Conservation (phyloP, 2,888 invertebrate species). For the Ypsolopha sequella region DNA sequence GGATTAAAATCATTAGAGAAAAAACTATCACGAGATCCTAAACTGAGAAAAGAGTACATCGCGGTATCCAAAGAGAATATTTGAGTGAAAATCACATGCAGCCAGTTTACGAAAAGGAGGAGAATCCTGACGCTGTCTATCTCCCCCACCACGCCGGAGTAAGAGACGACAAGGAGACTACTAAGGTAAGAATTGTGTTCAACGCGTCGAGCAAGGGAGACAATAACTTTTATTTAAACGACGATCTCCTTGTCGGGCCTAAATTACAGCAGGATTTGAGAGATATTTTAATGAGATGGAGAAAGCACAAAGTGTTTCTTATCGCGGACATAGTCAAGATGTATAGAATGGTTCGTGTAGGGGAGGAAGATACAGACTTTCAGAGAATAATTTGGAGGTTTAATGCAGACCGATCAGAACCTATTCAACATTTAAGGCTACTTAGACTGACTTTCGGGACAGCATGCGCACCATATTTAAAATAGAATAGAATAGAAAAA, state of each 20-base stretch:
- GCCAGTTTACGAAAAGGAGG: no score
- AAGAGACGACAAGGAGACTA: conserved; percentile 7
- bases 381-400: conserved; percentile 15
- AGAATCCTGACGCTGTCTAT: no score
- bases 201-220: conserved; percentile 7
- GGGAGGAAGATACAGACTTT: conserved; percentile 13
- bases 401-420: no score
- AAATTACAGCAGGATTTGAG: conserved; percentile 17
- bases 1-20: no score
- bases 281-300: conserved; percentile 16
- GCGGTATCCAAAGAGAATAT: no score
- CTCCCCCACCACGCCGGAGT: conserved; percentile 13
- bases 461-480: no score
- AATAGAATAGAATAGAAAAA: no score
- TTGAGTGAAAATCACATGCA: no score
- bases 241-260: conserved; percentile 15
- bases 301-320: conserved; percentile 14
- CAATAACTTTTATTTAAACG: conserved; percentile 14
- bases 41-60: no score
- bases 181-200: conserved; percentile 12
- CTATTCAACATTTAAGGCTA: no score
- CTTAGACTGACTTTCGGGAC: no score
- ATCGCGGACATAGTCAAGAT: conserved; percentile 19
- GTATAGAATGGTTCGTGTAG: conserved; percentile 18
- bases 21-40: no score